Conservation (phyloP, 2,888 invertebrate species). For the Venusia cambrica region DNA sequence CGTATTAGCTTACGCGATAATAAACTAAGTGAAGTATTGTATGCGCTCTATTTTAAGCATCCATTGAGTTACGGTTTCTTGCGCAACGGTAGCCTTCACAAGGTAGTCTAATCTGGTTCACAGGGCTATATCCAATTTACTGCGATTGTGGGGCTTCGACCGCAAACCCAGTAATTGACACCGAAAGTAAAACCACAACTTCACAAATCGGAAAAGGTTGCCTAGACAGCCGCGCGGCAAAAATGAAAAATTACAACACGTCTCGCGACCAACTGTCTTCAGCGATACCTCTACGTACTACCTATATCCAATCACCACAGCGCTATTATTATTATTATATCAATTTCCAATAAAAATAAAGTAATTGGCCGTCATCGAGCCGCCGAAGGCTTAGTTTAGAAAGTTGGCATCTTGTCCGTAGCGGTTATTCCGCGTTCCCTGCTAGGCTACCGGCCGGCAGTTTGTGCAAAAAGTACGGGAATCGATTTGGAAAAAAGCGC, state of each 20-base stretch:
- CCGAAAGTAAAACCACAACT: constrained; percentile 65
- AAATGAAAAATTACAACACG: constrained; percentile 57
- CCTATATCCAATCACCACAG: constrained; percentile 60
- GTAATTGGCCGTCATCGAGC: constrained; percentile 62
- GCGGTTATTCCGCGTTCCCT: constrained; percentile 71
- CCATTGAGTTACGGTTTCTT: constrained; percentile 42
- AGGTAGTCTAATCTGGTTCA: constrained; percentile 66
- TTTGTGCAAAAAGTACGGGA: constrained; percentile 65
- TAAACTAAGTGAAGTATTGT: constrained; percentile 35
- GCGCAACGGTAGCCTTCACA: constrained; percentile 63
- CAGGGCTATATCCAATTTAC: constrained; percentile 73
- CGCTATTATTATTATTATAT: constrained; percentile 64
- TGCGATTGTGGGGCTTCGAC: constrained; percentile 67
- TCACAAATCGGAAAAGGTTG: constrained; percentile 57
- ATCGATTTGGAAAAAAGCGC: constrained; percentile 66
- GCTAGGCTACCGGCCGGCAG: constrained; percentile 57
- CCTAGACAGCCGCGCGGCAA: constrained; percentile 48
- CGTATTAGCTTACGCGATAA: constrained; percentile 20
- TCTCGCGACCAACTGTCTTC: constrained; percentile 40
- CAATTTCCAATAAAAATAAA: constrained; percentile 67
- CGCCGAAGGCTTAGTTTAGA: constrained; percentile 75
- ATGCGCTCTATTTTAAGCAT: constrained; percentile 51
- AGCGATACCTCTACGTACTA: no score
- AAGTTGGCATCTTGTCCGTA: constrained; percentile 77
- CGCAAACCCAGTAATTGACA: constrained; percentile 70